Base-by-base conservation (phyloP, 2,113 vertebrate genomes). In the Gavia stellata region DNA sequence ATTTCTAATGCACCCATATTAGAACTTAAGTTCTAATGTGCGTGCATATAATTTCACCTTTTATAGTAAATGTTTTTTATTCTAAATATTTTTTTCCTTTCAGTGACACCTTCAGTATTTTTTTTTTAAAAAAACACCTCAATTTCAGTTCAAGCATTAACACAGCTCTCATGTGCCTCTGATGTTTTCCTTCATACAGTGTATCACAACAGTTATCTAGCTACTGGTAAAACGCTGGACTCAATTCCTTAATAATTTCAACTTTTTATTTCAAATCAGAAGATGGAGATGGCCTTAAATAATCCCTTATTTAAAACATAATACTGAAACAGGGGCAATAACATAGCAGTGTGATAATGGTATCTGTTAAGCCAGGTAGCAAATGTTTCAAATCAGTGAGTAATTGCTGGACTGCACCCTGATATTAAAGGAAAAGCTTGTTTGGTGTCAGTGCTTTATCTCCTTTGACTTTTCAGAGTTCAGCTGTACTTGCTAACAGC, bases 361-460 rank as follows among this genome's bases (percentile, higher is more conserved):
- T 36, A 87, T 59, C 31, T 96, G 94, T 90, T 89, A 95, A 97
- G 81, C 33, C 88, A 96, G 80, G 83, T n/a, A 96, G 72, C 79
- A 97, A 94, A 93, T 77, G 65, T 94, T 97, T 96, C 82, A 97
- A 94, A 90, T 92, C 95, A 96, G 65, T 79, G 82, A 97, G 85
- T 49, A 92, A 83, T 7, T 91, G 59, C 90, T 91, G 77, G 62
- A 95, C 79, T 84, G 63, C 80, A 92, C 33, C 36, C 62, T 72
- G 88, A 80, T 92, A 96, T n/a, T 91, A 96, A 96, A 97, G 94
- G 90, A 94, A 31, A 97, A 88, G n/a, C 56, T 75, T 93, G 49
- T 88, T 87, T 95, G 73, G 95, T 95, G 86, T 88, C 94, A 91
- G 4, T 89, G 36, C 53, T 88, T 87, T 74, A 78, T 86, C 71